Conservation (phyloP, 2,888 invertebrate genomes). For the Carpatolechia fugitivella region DNA sequence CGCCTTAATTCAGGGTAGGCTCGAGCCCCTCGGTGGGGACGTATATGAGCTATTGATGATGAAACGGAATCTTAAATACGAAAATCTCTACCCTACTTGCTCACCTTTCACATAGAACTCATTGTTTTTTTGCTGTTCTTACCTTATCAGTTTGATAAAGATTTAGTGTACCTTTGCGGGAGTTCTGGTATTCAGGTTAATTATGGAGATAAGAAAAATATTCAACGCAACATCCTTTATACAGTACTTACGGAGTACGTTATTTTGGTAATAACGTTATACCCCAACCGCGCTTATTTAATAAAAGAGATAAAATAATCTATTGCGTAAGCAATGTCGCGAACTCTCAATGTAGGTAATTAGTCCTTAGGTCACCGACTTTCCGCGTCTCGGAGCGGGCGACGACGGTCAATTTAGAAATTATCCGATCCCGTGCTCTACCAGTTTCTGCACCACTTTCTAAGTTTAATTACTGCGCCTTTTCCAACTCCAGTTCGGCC, state of each 20-base stretch:
- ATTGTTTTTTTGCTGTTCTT: not conserved
- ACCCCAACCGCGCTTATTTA: no score
- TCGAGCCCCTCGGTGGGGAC: no score
- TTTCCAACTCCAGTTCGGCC: conserved; percentile 53
- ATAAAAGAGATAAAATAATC: no score
- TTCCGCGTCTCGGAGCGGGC: conserved; percentile 38
- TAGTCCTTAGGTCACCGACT: conserved; percentile 40
- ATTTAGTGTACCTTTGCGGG: not conserved
- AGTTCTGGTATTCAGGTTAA: conserved; percentile 10
- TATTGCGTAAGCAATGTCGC: not conserved
- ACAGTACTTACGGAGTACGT: no score
- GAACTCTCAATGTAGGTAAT: conserved; percentile 2
- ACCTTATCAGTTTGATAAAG: conserved; percentile 13
- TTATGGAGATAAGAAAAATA: not conserved
- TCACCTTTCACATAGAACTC: not conserved
- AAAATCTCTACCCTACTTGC: no score
- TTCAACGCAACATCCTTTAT: not conserved
- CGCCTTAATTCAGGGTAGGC: no score
- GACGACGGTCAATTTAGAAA: conserved; percentile 57
- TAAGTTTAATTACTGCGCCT: conserved; percentile 63
- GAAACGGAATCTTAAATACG: no score
- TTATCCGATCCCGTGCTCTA: conserved; percentile 52
- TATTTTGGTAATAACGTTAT: no score
- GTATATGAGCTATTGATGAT: no score
- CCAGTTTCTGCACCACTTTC: conserved; percentile 59